These are phyloP conservation scores for Drosophila baimaii DNA, from an alignment of 1,140 invertebrate genomes.

Conservation along the genomic window DNA sequence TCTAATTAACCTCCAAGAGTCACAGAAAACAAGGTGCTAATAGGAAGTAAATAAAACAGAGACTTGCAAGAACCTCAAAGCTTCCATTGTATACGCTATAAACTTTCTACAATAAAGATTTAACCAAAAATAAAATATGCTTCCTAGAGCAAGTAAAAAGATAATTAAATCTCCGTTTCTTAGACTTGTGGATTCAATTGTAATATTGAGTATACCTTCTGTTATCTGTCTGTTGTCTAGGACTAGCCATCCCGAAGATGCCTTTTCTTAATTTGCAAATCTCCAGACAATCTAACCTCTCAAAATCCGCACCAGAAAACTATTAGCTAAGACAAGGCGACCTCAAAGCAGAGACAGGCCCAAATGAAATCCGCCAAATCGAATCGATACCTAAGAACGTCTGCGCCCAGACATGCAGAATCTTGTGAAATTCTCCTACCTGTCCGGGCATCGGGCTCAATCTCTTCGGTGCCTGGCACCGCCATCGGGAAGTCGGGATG, in stretches of 20 bases:
- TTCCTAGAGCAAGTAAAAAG: neutral
- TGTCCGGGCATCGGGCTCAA: constrained; percentile 27
- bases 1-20: constrained; percentile 15
- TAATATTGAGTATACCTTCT: neutral
- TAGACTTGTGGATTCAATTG: neutral
- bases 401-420: constrained; percentile 49
- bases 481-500: constrained; percentile 28
- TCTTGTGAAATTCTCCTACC: constrained; percentile 67
- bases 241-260: neutral
- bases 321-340: constrained; percentile 1
- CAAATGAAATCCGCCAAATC: constrained; percentile 29
- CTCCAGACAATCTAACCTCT: constrained; percentile 3
- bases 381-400: constrained; percentile 27
- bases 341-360: neutral
- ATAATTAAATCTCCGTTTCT: neutral
- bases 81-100: neutral
- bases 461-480: constrained; percentile 52
- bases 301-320: neutral
- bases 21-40: neutral
- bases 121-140: neutral
- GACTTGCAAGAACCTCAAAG: neutral
- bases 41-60: constrained; percentile 7
- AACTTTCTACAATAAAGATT: neutral
- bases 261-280: too few relatives aligned
- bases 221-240: neutral